Percentiles rank a stretch among this genome's conserved stretches.
phyloP scores from a whole-genome alignment of 2,888 invertebrate genomes.

The Chymomyza procnemis region DNA sequence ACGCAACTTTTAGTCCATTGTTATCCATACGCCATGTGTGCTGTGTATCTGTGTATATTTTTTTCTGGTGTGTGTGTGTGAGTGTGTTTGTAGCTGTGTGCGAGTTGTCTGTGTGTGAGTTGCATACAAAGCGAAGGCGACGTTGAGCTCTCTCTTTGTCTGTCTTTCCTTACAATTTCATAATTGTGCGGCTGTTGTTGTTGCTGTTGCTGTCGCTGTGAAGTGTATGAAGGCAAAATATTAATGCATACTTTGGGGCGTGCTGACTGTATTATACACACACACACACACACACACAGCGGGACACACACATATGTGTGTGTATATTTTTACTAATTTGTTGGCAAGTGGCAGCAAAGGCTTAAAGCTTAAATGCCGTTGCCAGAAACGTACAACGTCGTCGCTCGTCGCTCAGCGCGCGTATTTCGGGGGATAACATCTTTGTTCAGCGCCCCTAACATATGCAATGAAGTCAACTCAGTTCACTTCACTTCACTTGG shows the following conservation, averaged over 20 bases:
- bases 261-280: conserved; percentile 7
- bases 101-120: neutral
- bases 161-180: conserved; percentile 37
- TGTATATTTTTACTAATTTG: conserved; percentile 8
- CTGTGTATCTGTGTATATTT: neutral
- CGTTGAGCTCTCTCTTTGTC: neutral
- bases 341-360: conserved; percentile 23
- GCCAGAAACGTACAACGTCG: neutral
- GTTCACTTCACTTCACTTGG: conserved; percentile 61
- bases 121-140: conserved; percentile 55
- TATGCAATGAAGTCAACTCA: conserved; percentile 65
- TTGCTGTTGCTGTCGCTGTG: conserved; percentile 8
- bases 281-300: too few relatives aligned
- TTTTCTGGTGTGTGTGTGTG: too few relatives aligned
- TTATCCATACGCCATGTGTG: conserved; percentile 65
- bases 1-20: conserved; percentile 66
- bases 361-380: conserved; percentile 47
- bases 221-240: conserved; percentile 14
- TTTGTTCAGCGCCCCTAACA: conserved; percentile 20
- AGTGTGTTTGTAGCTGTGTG: neutral
- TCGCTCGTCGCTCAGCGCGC: neutral
- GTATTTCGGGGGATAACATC: neutral
- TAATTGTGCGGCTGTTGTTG: conserved; percentile 44
- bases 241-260: conserved; percentile 39
- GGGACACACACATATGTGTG: neutral